phyloP scores from a whole-genome alignment of 2,797 vertebrate species.

The Gymnothorax reevesii region DNA sequence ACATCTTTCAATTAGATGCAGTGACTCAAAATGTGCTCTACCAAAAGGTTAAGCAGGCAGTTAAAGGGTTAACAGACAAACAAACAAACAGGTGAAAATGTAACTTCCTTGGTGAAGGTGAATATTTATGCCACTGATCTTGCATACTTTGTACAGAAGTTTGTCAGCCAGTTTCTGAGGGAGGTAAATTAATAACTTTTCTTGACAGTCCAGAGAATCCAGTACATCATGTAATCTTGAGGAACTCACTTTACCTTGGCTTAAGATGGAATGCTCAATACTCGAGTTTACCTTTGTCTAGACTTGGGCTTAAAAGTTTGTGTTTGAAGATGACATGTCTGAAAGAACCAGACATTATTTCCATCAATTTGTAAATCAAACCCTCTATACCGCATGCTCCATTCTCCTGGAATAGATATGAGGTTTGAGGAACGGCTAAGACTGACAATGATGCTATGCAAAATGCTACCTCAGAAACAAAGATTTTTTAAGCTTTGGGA shows the following conservation, averaged over 20 bases:
- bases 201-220: neutral
- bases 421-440: neutral
- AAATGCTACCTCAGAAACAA: neutral
- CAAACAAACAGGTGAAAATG: too few relatives aligned
- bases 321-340: slow-evolving; percentile 37
- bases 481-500: neutral
- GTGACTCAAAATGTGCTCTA: too few relatives aligned
- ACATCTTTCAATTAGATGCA: too few relatives aligned
- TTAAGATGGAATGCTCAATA: neutral
- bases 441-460: neutral
- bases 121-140: neutral
- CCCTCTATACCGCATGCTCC: neutral
- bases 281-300: neutral
- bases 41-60: too few relatives aligned
- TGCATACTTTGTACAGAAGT: slow-evolving; percentile 15
- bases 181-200: slow-evolving; percentile 27
- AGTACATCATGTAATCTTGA: neutral
- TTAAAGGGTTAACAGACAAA: too few relatives aligned
- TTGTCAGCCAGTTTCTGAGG: slow-evolving; percentile 45
- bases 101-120: too few relatives aligned
- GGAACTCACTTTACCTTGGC: neutral
- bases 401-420: neutral
- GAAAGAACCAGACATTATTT: neutral
- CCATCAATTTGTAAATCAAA: neutral
- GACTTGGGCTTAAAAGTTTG: neutral